Conservation (phyloP, 37 sponge, comb jelly and placozoan species). For the Lycopodina hypogea region DNA sequence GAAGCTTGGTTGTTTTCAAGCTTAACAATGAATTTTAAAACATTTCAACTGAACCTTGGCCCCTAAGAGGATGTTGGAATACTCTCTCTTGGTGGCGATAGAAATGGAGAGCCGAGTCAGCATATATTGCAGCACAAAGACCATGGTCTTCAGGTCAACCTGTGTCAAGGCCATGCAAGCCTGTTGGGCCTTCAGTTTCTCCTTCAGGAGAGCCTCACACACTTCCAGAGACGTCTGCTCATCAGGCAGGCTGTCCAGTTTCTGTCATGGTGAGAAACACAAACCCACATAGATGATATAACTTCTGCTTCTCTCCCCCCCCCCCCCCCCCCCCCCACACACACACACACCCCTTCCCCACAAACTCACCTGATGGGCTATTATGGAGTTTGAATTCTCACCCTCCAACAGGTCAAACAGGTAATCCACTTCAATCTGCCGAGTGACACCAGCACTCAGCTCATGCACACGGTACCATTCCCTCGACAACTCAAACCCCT, state of each 20-base stretch:
- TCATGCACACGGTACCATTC: slow-evolving; percentile 52
- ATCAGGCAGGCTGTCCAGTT: slow-evolving; percentile 40
- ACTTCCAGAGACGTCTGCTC: slow-evolving; percentile 25
- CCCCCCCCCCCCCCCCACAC: background rate
- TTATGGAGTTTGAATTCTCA: slow-evolving; percentile 19
- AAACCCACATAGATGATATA: background rate
- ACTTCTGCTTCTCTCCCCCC: background rate
- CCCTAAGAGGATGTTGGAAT: slow-evolving; percentile 52
- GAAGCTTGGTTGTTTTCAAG: no score
- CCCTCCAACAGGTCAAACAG: slow-evolving; percentile 53
- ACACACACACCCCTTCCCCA: background rate
- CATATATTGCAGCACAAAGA: slow-evolving; percentile 59
- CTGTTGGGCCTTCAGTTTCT: background rate
- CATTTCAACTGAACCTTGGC: slow-evolving; percentile 32
- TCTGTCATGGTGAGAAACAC: background rate
- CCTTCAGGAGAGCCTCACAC: slow-evolving; percentile 43
- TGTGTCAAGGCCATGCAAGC: slow-evolving; percentile 2
- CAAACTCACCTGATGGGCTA: slow-evolving; percentile 42
- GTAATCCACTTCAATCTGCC: slow-evolving; percentile 58
- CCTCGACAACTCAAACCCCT: slow-evolving; percentile 31
- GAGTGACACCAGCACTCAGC: slow-evolving; percentile 1
- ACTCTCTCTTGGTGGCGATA: slow-evolving; percentile 9
- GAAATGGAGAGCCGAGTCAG: slow-evolving; percentile 12
- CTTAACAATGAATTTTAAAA: no score
- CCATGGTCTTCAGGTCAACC: slow-evolving; percentile 27